Percentiles rank a stretch among this genome's conserved stretches.
These are phyloP conservation scores for Epinephelus fuscoguttatus DNA, from an alignment of 2,113 vertebrate genomes.

Conservation along the genomic window DNA sequence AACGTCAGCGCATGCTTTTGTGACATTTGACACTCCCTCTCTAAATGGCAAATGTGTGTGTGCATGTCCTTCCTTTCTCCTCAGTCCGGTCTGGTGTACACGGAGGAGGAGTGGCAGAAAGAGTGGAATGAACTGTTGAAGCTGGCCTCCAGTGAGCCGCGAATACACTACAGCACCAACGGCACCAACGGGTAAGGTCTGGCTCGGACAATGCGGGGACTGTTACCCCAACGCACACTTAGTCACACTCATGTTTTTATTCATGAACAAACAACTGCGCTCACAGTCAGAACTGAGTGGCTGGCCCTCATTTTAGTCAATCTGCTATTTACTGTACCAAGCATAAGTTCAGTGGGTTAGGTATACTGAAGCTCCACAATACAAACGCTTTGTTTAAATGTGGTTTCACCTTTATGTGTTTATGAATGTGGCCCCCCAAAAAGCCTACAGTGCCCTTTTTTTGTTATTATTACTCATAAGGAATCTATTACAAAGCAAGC, in stretches of 20 bases:
- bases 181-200: conserved; percentile 86
- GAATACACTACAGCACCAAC: conserved; percentile 92
- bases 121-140: conserved; percentile 97
- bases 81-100: conserved; percentile 97
- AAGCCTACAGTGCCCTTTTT: background rate
- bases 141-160: conserved; percentile 92
- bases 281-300: conserved; percentile 31
- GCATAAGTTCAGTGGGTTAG: background rate
- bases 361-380: background rate
- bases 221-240: conserved; percentile 46
- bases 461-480: background rate
- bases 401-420: background rate
- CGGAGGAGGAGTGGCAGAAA: conserved; percentile 98
- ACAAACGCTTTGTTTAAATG: background rate
- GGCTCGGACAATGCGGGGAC: conserved; percentile 56
- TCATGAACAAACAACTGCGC: conserved; percentile 52
- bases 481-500: background rate
- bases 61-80: conserved; percentile 33
- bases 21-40: conserved; percentile 69
- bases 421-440: background rate
- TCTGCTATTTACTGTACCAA: conserved; percentile 30
- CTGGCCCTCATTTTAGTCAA: conserved; percentile 31
- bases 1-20: conserved; percentile 61
- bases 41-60: conserved; percentile 53
- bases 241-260: conserved; percentile 64